phyloP scores from a whole-genome alignment of 2,113 vertebrate genomes.

The Thunnus thynnus region DNA sequence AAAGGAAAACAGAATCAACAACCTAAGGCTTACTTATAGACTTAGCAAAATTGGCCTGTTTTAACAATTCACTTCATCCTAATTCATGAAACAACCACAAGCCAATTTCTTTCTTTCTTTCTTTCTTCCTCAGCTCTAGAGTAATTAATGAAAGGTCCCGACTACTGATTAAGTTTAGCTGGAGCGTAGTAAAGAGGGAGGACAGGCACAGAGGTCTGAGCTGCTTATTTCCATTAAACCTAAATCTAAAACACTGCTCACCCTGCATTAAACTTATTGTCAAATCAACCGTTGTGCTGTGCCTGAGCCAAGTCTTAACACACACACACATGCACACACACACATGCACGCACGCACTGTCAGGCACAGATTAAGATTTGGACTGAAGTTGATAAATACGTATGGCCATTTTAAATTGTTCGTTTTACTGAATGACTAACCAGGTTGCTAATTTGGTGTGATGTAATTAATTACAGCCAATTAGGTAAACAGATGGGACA shows the following conservation, averaged over 20 bases:
- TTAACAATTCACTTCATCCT: slow-evolving; percentile 60
- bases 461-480: slow-evolving; percentile 86
- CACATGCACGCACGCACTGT: not conserved
- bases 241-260: slow-evolving; percentile 48
- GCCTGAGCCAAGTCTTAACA: not conserved
- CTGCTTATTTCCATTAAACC: slow-evolving; percentile 60
- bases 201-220: slow-evolving; percentile 49
- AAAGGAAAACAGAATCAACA: slow-evolving; percentile 28
- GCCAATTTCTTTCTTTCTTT: slow-evolving; percentile 12
- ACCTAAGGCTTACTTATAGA: slow-evolving; percentile 19
- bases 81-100: slow-evolving; percentile 68
- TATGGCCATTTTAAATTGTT: slow-evolving; percentile 70
- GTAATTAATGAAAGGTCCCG: slow-evolving; percentile 63
- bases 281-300: slow-evolving; percentile 30
- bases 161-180: slow-evolving; percentile 66
- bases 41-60: slow-evolving; percentile 49
- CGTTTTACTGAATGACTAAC: slow-evolving; percentile 80
- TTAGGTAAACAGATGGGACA: slow-evolving; percentile 85
- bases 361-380: slow-evolving; percentile 45
- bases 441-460: slow-evolving; percentile 79
- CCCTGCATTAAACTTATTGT: slow-evolving; percentile 51
- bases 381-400: slow-evolving; percentile 72
- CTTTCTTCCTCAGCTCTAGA: slow-evolving; percentile 21
- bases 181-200: slow-evolving; percentile 60
- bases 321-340: not conserved